Evolutionary conservation across 2,888 invertebrate genomes (phyloP), one percentile per base, ranked within the genome.

Genomic region (Tinea semifulvella): DNA sequence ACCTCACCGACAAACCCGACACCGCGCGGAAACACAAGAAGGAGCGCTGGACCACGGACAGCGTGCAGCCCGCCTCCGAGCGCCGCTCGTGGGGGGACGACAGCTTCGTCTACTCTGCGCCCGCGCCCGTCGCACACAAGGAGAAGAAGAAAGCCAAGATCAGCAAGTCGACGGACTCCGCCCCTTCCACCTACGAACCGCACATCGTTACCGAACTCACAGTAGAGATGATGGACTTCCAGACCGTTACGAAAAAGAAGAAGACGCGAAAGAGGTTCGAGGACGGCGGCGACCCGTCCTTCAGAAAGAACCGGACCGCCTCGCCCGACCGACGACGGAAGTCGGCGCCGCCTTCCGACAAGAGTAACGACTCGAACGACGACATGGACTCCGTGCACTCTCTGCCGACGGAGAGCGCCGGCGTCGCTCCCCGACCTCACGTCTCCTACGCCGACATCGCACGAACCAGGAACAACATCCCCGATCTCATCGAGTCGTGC

Each of bases 311-410:
- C 31, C n/a, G 31, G 2, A 47, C 49, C 44, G 28, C 56, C 36
- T 63, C 70, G 26, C 61, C 66, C 2, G 71, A 75, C 42, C 58
- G 65, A 11, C 6, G 31, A 13, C 82, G 88, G 55, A 89, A 87
- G 71, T 89, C 88, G n/a, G 89, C 91, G 16, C 92, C 93, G 45
- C 91, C 91, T 49, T 89, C 89, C 56, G 93, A 93, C 60, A 91
- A 92, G 70, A 90, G 90, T 50, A 83, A 82, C 63, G 92, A 91
- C 65, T 92, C 92, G 55, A 91, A 90, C 61, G 86, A 85, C 63
- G 91, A 91, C 69, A 83, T 89, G 58, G 94, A 94, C 63, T 92
- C 92, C 11, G 91, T 92, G 53, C 92, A 92, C 74, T 93, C 93
- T 53, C 80, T 92, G 59, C 92, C 92, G 18, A 86, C 89, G 39